Percentiles rank a stretch among this genome's conserved stretches.
phyloP scores from a whole-genome alignment of 2,888 invertebrate species.

The Apoda limacodes region DNA sequence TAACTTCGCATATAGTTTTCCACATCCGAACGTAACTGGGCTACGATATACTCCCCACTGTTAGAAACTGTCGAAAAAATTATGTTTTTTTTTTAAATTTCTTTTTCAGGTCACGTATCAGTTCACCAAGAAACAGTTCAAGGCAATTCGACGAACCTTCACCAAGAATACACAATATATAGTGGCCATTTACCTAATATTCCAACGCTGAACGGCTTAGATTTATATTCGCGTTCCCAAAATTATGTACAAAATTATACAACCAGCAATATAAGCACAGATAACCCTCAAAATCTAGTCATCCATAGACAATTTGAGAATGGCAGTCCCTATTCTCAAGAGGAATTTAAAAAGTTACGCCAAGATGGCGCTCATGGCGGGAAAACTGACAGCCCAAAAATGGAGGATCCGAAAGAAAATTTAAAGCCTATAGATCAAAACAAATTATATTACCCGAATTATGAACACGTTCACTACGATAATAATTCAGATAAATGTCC shows the following conservation, averaged over 20 bases:
- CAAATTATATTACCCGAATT: constrained; percentile 36
- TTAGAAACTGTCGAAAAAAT: neutral
- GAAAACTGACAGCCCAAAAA: constrained; percentile 29
- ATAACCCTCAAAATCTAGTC: constrained; percentile 57
- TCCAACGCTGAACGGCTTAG: constrained; percentile 34
- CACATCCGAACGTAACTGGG: too few species aligned
- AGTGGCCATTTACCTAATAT: too few species aligned
- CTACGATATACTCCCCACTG: too few species aligned
- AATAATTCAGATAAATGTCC: constrained; percentile 23
- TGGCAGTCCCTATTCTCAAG: constrained; percentile 33
- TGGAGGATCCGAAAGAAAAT: constrained; percentile 51
- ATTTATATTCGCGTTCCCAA: constrained; percentile 39
- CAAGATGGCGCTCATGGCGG: constrained; percentile 26
- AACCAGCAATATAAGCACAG: constrained; percentile 25
- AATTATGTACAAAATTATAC: constrained; percentile 41
- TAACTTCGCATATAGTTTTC: too few species aligned
- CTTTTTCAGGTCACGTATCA: constrained; percentile 42
- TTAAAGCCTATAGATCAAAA: constrained; percentile 46
- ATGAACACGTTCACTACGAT: constrained; percentile 22
- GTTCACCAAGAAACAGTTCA: constrained; percentile 27
- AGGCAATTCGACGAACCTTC: constrained; percentile 23
- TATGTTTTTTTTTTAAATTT: constrained; percentile 5
- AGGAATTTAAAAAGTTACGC: constrained; percentile 40
- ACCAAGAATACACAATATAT: constrained; percentile 38
- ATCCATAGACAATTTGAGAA: constrained; percentile 48